Evolutionary conservation across 2,888 invertebrate genomes (phyloP), one percentile per base, ranked within the genome.

Genomic region (Xestia xanthographa): DNA sequence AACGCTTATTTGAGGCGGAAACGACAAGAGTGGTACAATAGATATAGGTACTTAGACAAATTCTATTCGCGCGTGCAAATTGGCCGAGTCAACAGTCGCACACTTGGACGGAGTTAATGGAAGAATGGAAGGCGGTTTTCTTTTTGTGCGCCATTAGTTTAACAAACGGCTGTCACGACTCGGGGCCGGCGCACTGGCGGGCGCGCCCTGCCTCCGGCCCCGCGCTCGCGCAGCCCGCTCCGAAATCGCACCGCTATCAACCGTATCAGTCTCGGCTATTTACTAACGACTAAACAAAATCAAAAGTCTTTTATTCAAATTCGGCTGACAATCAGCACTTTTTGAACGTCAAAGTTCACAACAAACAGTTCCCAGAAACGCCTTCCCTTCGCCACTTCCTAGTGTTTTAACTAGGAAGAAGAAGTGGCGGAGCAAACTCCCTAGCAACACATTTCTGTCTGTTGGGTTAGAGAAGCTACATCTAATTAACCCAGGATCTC

Each of bases 131-230:
- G 91, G 91, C 88, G 90, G 93, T 93, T 92, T 93, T 94, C 94
- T 95, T 95, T 95, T 94, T 94, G 93, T 92, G 91, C 89, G 92
- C 92, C 93, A 94, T 95, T 95, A 94, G 94, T 92, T 91, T 94
- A 95, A 95, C 94, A 93, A 94, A 95, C 93, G 91, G 91, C 89
- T 92, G 95, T 95, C 95, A 95, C 95, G 95, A 96, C 93, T 93
- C 91, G 93, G 87, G 93, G 93, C 92, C 90, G 85, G 85, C 85
- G 85, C 80, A 77, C 81, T 85, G 87, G 86, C 81, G 82, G 79
- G 75, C 80, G 82, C 83, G 79, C 60, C 65, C 75, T 48, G 78
- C 78, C 82, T 78, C 62, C 66, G 81, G 75, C 79, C 50, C 53
- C 84, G 63, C 83, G 75, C 86, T 85, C 83, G 72, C 69, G 53